phyloP scores from a whole-genome alignment of 2,888 invertebrate species.

The Cenopis cana region DNA sequence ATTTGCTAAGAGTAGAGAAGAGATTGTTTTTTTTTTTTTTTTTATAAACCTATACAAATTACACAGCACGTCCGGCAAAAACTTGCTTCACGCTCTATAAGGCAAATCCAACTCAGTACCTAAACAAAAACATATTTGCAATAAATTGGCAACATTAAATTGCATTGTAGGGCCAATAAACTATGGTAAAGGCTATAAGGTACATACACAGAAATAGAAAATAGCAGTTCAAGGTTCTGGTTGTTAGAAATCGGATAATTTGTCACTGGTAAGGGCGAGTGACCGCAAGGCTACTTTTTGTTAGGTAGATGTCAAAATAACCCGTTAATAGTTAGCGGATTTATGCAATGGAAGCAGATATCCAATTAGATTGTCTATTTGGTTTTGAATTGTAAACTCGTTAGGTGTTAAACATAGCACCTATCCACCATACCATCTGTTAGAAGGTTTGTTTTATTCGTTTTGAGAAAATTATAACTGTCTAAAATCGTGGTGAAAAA shows the following conservation, averaged over 20 bases:
- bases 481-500: no score
- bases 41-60: not conserved
- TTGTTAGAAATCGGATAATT: conserved; percentile 69
- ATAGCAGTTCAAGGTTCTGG: conserved; percentile 66
- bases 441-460: no score
- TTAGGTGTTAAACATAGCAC: no score
- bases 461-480: no score
- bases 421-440: no score
- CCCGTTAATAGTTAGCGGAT: conserved; percentile 48
- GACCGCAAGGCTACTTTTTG: conserved; percentile 78
- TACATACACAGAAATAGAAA: conserved; percentile 57
- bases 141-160: conserved; percentile 44
- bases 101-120: conserved; percentile 6
- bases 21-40: not conserved
- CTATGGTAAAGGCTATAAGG: conserved; percentile 49
- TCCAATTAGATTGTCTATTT: conserved; percentile 3
- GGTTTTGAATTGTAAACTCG: not conserved
- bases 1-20: no score
- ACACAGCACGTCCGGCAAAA: conserved; percentile 5
- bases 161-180: conserved; percentile 49
- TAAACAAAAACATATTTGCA: conserved; percentile 33
- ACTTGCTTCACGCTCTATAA: conserved; percentile 33
- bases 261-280: conserved; percentile 67
- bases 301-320: conserved; percentile 64
- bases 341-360: conserved; percentile 49